phyloP scores from a whole-genome alignment of 2,888 invertebrate species.

The Synanthedon myopaeformis region DNA sequence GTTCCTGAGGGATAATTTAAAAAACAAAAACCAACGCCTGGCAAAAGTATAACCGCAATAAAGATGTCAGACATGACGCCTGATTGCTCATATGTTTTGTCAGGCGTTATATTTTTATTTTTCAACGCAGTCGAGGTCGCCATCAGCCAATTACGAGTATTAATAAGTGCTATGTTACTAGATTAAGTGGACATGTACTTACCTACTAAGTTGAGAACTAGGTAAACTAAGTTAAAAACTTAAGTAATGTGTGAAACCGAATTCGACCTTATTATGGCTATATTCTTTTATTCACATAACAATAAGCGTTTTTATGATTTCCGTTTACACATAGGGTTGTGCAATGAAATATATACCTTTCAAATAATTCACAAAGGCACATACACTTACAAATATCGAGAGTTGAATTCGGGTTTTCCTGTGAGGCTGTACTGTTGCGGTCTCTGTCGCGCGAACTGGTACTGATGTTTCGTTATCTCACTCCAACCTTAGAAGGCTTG shows the following conservation, averaged over 20 bases:
- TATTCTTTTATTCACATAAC: background rate
- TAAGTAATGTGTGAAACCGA: background rate
- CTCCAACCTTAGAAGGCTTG: conserved; percentile 64
- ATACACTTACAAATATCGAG: conserved; percentile 65
- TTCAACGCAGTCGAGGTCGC: too few relatives aligned
- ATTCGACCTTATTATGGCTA: background rate
- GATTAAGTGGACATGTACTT: too few relatives aligned
- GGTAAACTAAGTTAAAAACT: background rate
- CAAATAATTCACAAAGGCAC: conserved; percentile 64
- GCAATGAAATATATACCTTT: conserved; percentile 52
- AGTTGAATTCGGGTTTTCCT: conserved; percentile 64
- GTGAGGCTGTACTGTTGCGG: conserved; percentile 36
- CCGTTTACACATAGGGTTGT: conserved; percentile 50
- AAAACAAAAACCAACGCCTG: too few relatives aligned
- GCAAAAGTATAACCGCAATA: too few relatives aligned
- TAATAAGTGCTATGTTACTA: too few relatives aligned
- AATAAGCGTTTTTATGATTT: conserved; percentile 16
- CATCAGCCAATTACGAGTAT: too few relatives aligned
- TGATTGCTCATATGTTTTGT: too few relatives aligned
- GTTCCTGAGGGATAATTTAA: too few relatives aligned
- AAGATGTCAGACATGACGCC: too few relatives aligned
- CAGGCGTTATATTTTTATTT: too few relatives aligned
- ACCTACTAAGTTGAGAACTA: background rate
- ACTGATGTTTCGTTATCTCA: conserved; percentile 34
- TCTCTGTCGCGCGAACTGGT: conserved; percentile 20